Base-by-base conservation (phyloP, 2,888 invertebrate genomes). In the Plemyria rubiginata region DNA sequence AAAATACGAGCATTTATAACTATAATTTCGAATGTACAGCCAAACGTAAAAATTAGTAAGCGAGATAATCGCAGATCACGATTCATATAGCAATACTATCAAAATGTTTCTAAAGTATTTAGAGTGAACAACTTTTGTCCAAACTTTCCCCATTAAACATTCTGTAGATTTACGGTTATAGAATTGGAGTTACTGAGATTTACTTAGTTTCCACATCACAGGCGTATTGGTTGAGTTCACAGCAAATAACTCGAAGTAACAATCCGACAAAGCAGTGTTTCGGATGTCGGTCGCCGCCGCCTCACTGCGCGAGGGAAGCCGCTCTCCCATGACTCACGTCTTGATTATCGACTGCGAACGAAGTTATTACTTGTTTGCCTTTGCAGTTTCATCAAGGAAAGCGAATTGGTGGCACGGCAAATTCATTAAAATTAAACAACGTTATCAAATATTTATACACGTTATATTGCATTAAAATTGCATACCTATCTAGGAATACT, bases 251-350 rank as follows among this genome's bases (percentile, higher is more conserved):
- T 63, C 64, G 48, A 48, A 29, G 59, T 67, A 48, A 68, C 67
- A 73, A 16, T 61, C 56, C 57, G 65, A 61, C 74, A 66, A 62
- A 63, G 43, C 59, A 51, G 43, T 46, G 56, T 53, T 66, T 59
- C 29, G 59, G 70, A 72, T 71, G 63, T 68, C 67, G 74, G 73
- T 72, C 67, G 62, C 64, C 72, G 65, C 65, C 60, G 65, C 54
- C 55, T 38, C 55, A 67, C 59, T 36, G 56, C 63, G 67, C 81
- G 84, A 86, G 87, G 87, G 83, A 87, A 87, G 74, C 86, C 85
- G 84, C 79, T 79, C 81, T 72, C 74, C 55, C 53, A 62, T 62
- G 61, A 61, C 71, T 86, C 86, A 85, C 76, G 53, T 67, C 61
- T 69, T 71, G 68, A 71, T 67, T 71, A 66, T 62, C 54, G 64